These are phyloP conservation scores for Babyrousa celebensis DNA, from an alignment of 2,797 vertebrate species.

Conservation along the genomic window DNA sequence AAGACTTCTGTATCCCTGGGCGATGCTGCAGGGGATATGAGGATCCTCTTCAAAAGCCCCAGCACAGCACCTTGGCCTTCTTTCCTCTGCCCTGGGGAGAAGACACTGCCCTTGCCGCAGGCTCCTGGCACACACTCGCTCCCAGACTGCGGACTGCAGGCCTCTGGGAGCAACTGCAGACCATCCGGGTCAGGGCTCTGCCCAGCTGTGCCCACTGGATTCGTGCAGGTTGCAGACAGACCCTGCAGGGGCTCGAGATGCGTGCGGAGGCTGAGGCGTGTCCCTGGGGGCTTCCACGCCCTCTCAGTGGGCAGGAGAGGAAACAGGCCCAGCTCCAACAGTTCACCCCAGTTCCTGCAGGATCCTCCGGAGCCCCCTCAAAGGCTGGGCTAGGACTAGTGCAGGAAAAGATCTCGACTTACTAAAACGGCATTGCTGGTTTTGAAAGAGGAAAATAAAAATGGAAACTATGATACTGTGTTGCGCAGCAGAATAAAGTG, in stretches of 20 bases:
- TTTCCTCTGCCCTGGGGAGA: not conserved
- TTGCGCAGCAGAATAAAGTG: not conserved
- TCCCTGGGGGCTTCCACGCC: not conserved
- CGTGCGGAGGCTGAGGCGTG: not conserved
- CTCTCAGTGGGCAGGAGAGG: not conserved
- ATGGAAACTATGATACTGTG: not conserved
- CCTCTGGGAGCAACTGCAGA: not conserved
- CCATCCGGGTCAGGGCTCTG: not conserved
- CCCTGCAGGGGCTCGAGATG: not conserved
- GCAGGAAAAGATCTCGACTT: not conserved
- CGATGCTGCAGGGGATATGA: too few relatives aligned
- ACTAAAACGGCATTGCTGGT: not conserved
- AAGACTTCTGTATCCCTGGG: not conserved
- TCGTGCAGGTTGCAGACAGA: too few relatives aligned
- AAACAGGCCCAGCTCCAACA: not conserved
- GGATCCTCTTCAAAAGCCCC: too few relatives aligned
- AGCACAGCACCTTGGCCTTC: not conserved
- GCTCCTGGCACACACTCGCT: not conserved
- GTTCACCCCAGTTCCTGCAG: not conserved
- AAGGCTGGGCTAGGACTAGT: not conserved
- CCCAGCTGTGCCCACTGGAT: not conserved
- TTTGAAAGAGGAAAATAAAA: not conserved
- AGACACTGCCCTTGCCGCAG: not conserved
- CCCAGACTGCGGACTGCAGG: not conserved
- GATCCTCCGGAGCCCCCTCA: not conserved